Evolutionary conservation across 2,888 invertebrate genomes (phyloP).

Genomic region (Drosophila leonis): DNA sequence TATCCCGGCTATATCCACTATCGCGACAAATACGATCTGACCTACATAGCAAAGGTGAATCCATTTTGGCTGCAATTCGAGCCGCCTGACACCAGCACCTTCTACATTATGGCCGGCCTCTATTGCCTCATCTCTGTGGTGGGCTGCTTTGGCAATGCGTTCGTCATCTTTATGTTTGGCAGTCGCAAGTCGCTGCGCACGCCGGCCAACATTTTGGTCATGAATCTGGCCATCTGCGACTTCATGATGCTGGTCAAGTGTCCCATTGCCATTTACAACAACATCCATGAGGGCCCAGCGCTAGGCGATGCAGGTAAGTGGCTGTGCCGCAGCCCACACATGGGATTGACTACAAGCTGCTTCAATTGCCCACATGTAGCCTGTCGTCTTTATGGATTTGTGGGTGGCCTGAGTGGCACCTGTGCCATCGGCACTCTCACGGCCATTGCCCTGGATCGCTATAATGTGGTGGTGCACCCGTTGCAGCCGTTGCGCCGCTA

Average conservation of each 20-base stretch:
- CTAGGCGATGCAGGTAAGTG: constrained; percentile 89
- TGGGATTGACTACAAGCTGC: not conserved
- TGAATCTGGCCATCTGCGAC: constrained; percentile 92
- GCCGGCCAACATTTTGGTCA: constrained; percentile 90
- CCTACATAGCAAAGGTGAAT: constrained; percentile 86
- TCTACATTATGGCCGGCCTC: constrained; percentile 88
- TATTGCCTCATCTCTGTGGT: constrained; percentile 88
- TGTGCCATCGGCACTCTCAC: constrained; percentile 93
- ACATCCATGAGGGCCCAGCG: constrained; percentile 90
- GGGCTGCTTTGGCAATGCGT: constrained; percentile 90
- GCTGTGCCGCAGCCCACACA: not conserved
- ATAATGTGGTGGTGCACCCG: constrained; percentile 92
- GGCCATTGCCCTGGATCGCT: constrained; percentile 93
- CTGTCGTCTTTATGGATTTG: constrained; percentile 92
- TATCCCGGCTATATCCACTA: constrained; percentile 78
- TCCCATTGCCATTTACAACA: constrained; percentile 91
- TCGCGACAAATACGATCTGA: constrained; percentile 80
- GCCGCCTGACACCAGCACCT: constrained; percentile 87
- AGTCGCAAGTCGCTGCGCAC: constrained; percentile 90
- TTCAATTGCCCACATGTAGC: constrained; percentile 85
- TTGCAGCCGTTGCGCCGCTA: constrained; percentile 89
- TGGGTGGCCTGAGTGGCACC: constrained; percentile 93
- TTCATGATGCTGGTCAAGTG: constrained; percentile 90
- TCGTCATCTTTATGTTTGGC: constrained; percentile 90
- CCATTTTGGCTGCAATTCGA: constrained; percentile 90